Evolutionary conservation across 2,113 vertebrate species (phyloP), one percentile per base, ranked within the genome.

Genomic region (Erinaceus europaeus): DNA sequence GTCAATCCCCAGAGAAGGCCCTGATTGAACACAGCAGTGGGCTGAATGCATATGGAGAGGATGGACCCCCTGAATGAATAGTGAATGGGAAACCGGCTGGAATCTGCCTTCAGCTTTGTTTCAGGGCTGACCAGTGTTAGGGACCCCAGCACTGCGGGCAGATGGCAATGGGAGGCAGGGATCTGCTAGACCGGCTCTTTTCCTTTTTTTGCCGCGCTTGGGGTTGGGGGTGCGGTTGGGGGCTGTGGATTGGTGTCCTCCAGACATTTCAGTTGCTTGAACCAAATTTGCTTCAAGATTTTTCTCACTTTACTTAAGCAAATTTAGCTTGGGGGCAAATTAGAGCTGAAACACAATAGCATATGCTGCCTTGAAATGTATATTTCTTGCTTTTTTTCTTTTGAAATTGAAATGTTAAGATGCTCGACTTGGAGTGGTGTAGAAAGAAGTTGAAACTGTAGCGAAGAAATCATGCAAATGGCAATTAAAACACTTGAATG

Each of bases 81-180:
- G 98, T 98, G 98, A 98, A 98, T 98, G 98, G 98, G 97, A 97
- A 98, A 98, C 98, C 97, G 98, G 97, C 98, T 98, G 98, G 98
- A 98, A 98, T 98, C 98, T 98, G 98, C 98, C 98, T 98, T 96
- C 97, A 97, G 98, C 98, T 99, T 99, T 99, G 98, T 98, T 98
- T 97, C 93, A 96, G 97, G 97, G 97, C 97, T 98, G 98, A 98
- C 98, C 98, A 97, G 97, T 97, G 97, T 98, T 97, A 98, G 98
- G 96, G 96, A 96, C 95, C 97, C 96, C 93, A 83, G 95, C 95
- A 97, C 96, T 97, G 96, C 95, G 81, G 97, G 97, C 98, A 98
- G 98, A 98, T 99, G 98, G 98, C 38, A 97, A 96, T 94, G 98
- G 98, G 98, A 97, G 97, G 97, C 97, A 86, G 90, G 94, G 94